phyloP scores from a whole-genome alignment of 1,140 invertebrate genomes.

The Zophobas atratus region DNA sequence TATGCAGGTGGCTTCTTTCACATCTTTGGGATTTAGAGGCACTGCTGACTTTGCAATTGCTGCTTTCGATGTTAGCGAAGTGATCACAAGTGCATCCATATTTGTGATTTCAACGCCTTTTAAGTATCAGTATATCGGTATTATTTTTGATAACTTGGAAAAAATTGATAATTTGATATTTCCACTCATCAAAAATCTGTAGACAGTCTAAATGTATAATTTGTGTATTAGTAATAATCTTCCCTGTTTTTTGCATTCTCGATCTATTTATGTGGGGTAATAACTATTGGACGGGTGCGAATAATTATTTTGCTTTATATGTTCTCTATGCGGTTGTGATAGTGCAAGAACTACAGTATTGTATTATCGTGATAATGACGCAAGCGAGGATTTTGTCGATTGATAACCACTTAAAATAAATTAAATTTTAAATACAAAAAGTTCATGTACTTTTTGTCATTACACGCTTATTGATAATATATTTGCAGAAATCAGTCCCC shows the following conservation, averaged over 20 bases:
- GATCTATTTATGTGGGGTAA: constrained; percentile 29
- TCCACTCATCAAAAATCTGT: no score
- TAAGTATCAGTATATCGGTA: constrained; percentile 40
- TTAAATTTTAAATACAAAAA: neutral
- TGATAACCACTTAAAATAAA: neutral
- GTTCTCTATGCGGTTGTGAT: neutral
- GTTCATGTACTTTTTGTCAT: neutral
- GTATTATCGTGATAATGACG: neutral
- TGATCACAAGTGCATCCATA: constrained; percentile 49
- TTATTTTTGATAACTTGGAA: constrained; percentile 47
- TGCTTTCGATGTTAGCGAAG: constrained; percentile 49
- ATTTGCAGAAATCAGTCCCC: neutral
- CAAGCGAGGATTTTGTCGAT: neutral
- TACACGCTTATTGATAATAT: neutral
- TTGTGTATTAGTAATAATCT: neutral
- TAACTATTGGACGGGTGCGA: neutral
- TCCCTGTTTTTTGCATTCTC: neutral
- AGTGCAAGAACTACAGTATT: constrained; percentile 14
- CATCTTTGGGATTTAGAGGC: constrained; percentile 10
- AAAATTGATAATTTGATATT: constrained; percentile 12
- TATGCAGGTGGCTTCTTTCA: constrained; percentile 12
- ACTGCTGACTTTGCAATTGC: constrained; percentile 27
- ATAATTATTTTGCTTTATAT: constrained; percentile 29
- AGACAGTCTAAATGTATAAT: neutral
- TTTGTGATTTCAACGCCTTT: constrained; percentile 51